Evolutionary conservation across 2,113 vertebrate species (phyloP).

Genomic region (Arvicanthis niloticus): DNA sequence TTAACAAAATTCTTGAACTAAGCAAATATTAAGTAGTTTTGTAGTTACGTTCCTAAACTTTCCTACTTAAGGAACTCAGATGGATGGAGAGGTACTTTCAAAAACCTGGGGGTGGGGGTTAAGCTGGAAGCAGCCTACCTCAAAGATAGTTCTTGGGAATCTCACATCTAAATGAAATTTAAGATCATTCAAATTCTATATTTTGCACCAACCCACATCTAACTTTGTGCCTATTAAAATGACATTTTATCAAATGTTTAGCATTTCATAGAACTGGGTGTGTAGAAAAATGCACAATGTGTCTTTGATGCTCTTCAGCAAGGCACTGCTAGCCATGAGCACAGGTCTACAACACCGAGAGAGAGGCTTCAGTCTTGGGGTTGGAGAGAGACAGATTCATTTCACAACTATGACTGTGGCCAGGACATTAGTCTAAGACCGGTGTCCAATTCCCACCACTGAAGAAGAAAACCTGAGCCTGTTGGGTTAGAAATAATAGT

Average conservation of each 20-base stretch:
- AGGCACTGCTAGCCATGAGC: background rate
- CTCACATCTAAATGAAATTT: background rate
- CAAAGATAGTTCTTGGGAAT: slow-evolving; percentile 9
- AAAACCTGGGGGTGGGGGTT: background rate
- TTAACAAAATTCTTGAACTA: background rate
- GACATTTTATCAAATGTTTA: background rate
- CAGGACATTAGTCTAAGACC: background rate
- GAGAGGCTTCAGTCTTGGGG: background rate
- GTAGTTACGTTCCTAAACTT: background rate
- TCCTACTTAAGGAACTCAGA: background rate
- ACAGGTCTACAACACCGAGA: background rate
- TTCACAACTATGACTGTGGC: background rate
- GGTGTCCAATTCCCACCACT: background rate
- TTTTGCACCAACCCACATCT: background rate
- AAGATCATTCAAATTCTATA: slow-evolving; percentile 27
- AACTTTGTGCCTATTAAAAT: background rate
- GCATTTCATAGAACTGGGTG: background rate
- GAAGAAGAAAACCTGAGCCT: background rate
- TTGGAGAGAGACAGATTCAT: background rate
- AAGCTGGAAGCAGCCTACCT: background rate
- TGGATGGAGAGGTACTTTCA: background rate
- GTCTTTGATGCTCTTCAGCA: background rate
- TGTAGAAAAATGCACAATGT: background rate
- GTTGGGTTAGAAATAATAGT: slow-evolving; percentile 25
- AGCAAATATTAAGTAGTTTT: background rate